phyloP scores from a whole-genome alignment of 1,140 invertebrate genomes.

The Pachyrhynchus sulphureomaculatus region DNA sequence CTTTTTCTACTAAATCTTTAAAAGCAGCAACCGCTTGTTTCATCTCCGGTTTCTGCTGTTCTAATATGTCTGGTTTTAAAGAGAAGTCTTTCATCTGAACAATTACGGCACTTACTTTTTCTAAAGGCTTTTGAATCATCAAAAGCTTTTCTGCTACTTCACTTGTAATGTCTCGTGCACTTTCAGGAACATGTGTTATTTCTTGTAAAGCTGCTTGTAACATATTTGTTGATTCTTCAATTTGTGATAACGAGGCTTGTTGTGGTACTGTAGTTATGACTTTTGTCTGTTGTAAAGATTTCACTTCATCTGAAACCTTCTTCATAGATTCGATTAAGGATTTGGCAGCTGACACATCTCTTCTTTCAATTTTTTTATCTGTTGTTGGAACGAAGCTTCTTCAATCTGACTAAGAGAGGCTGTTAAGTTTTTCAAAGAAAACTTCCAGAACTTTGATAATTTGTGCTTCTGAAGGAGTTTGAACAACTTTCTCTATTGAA shows the following conservation, averaged over 20 bases:
- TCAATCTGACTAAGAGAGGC: not conserved
- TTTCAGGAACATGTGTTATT: not conserved
- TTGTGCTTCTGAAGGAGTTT: not conserved
- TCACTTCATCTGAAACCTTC: not conserved
- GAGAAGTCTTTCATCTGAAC: slow-evolving; percentile 17
- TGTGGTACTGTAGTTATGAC: not conserved
- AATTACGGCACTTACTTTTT: slow-evolving; percentile 23
- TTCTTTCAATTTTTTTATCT: not conserved
- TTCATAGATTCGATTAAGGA: not conserved
- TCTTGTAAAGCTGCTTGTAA: slow-evolving; percentile 1
- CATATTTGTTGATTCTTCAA: slow-evolving; percentile 5
- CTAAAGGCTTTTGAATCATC: slow-evolving; percentile 13
- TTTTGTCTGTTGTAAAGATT: not conserved
- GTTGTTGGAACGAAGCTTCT: not conserved
- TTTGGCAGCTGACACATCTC: not conserved
- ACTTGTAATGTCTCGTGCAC: not conserved
- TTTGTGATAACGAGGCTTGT: not conserved
- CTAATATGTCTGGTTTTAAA: slow-evolving; percentile 17
- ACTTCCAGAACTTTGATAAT: not conserved
- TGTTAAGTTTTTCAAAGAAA: not conserved
- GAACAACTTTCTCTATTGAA: no score
- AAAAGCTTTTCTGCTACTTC: slow-evolving; percentile 9
- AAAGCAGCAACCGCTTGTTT: slow-evolving; percentile 19
- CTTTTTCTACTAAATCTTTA: slow-evolving; percentile 7
- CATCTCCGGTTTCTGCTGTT: slow-evolving; percentile 22